phyloP scores from a whole-genome alignment of 1,140 invertebrate species.

The Heliconius melpomene region DNA sequence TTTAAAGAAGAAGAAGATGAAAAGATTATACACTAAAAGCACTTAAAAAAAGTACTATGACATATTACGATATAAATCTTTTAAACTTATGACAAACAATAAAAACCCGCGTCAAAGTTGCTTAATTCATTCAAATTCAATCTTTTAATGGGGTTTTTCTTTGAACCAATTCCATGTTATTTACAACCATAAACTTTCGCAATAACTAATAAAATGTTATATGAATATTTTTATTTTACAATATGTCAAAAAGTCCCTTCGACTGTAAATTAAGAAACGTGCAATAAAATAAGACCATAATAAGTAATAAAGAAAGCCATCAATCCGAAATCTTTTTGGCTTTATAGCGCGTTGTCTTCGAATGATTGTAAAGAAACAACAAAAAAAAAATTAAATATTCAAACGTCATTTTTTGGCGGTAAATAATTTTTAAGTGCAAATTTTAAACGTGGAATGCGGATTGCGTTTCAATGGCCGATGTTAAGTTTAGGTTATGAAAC shows the following conservation, averaged over 20 bases:
- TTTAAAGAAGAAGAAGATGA: too few species aligned
- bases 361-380: constrained; percentile 51
- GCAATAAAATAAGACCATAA: constrained; percentile 60
- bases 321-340: constrained; percentile 55
- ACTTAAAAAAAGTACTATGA: too few species aligned
- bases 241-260: constrained; percentile 49
- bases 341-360: constrained; percentile 56
- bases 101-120: neutral
- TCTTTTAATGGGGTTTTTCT: constrained; percentile 4
- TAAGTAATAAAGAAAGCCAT: constrained; percentile 66
- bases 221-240: constrained; percentile 29
- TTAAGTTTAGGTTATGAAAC: constrained; percentile 7
- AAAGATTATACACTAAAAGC: too few species aligned
- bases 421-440: constrained; percentile 47
- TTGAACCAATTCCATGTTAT: constrained; percentile 18
- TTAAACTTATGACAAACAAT: constrained; percentile 1
- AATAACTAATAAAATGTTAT: constrained; percentile 23
- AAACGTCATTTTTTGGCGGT: constrained; percentile 51
- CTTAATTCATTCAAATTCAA: constrained; percentile 11
- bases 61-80: neutral
- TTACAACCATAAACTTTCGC: constrained; percentile 31
- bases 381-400: constrained; percentile 47
- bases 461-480: constrained; percentile 43
- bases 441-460: constrained; percentile 53
- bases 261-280: constrained; percentile 56